These are phyloP conservation scores for Phalera bucephala DNA, from an alignment of 2,888 invertebrate genomes.

Conservation along the genomic window DNA sequence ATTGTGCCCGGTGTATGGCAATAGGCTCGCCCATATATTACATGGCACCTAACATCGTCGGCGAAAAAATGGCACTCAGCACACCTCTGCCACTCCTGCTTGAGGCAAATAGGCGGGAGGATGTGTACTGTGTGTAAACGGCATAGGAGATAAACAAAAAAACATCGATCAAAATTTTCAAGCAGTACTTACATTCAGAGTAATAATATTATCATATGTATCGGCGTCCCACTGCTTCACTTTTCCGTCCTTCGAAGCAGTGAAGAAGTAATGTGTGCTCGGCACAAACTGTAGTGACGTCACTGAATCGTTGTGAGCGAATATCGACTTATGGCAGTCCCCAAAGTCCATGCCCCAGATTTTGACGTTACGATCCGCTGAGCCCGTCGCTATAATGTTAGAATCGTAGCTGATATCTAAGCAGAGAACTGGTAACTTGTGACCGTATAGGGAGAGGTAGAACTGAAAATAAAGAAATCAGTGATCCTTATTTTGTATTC, in stretches of 20 bases:
- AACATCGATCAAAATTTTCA: no score
- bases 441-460: conserved; percentile 96
- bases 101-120: no score
- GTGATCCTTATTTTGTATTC: no score
- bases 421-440: conserved; percentile 96
- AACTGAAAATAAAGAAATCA: conserved; percentile 84
- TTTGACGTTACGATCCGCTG: conserved; percentile 97
- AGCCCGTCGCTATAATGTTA: conserved; percentile 94
- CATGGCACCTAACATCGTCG: no score
- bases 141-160: no score
- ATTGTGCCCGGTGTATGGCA: no score
- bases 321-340: conserved; percentile 97
- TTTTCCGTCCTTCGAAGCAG: conserved; percentile 95
- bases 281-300: conserved; percentile 95
- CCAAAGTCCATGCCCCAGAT: conserved; percentile 99
- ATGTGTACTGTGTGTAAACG: no score
- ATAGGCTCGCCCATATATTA: no score
- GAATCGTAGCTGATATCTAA: conserved; percentile 97
- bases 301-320: conserved; percentile 98
- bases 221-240: conserved; percentile 99
- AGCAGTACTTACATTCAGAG: conserved; percentile 87
- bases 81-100: no score
- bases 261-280: conserved; percentile 96
- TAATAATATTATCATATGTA: conserved; percentile 94
- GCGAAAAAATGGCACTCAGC: no score